Evolutionary conservation across 2,113 vertebrate species (phyloP).

Genomic region (Daboia siamensis): DNA sequence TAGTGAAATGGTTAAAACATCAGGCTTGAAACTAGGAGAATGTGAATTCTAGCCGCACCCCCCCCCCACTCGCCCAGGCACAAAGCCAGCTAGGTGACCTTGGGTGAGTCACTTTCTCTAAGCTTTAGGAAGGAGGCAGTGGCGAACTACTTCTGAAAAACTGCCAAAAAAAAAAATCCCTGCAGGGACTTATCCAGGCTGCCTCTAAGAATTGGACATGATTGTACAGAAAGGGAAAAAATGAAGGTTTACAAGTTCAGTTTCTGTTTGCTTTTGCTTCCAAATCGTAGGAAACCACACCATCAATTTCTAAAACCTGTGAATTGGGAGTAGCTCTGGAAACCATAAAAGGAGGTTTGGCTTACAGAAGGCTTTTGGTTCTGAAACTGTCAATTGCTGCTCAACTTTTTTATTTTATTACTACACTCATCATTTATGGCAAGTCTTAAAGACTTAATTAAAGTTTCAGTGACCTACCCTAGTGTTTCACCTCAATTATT

Average conservation of each 20-base stretch:
- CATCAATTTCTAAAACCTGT: background rate
- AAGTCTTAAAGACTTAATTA: background rate
- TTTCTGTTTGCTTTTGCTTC: background rate
- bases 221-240: too few species aligned
- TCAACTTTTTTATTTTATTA: background rate
- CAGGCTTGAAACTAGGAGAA: background rate
- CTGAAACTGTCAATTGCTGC: background rate
- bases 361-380: background rate
- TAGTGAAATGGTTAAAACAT: background rate
- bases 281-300: background rate
- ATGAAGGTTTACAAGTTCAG: background rate
- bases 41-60: background rate
- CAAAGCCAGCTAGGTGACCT: background rate
- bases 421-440: background rate
- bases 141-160: background rate
- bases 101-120: background rate
- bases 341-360: background rate
- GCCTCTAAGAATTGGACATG: background rate
- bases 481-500: background rate
- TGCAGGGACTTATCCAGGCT: background rate
- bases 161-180: too few species aligned
- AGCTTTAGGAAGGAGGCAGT: background rate
- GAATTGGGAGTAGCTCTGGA: background rate
- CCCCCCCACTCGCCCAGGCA: background rate
- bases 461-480: background rate